These are phyloP conservation scores for Pseudorhiza aurosa DNA, from an alignment of 30 jellyfish, hydroid and myxozoan species.

Conservation along the genomic window DNA sequence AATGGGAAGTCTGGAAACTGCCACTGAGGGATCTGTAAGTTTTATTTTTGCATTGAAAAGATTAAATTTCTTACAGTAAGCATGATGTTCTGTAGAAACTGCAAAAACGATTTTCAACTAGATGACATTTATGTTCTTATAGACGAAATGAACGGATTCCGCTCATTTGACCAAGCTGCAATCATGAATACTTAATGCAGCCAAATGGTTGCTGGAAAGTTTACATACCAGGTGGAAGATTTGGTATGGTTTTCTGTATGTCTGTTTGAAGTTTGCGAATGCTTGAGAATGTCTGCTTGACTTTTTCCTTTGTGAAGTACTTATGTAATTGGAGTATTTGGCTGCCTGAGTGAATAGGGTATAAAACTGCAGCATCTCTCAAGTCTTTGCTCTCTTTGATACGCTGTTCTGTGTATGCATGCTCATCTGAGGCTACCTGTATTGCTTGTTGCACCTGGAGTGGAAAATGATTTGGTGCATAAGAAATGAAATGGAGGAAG, in stretches of 20 bases:
- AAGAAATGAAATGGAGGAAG: not conserved
- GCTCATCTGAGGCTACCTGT: slow-evolving; percentile 3
- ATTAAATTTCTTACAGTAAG: no score
- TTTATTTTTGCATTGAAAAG: no score
- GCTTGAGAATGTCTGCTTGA: slow-evolving; percentile 56
- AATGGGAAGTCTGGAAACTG: no score
- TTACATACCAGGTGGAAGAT: slow-evolving; percentile 85
- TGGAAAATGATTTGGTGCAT: not conserved
- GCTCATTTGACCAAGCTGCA: no score
- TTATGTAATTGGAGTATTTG: slow-evolving; percentile 77
- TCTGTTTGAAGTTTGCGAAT: slow-evolving; percentile 69
- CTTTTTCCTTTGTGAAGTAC: slow-evolving; percentile 42
- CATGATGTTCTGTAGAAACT: no score
- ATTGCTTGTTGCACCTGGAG: slow-evolving; percentile 31
- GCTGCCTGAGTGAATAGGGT: slow-evolving; percentile 72
- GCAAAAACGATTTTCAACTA: no score
- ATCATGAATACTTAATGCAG: no score
- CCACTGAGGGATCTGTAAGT: no score
- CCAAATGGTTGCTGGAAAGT: no score
- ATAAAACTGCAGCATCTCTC: slow-evolving; percentile 59
- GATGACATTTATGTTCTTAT: no score
- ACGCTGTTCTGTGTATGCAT: slow-evolving; percentile 25
- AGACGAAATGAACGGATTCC: no score
- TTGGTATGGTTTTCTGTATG: slow-evolving; percentile 68
- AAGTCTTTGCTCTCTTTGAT: slow-evolving; percentile 9